These are phyloP conservation scores for Caprella mutica DNA, from an alignment of 2,888 invertebrate species.

Conservation along the genomic window DNA sequence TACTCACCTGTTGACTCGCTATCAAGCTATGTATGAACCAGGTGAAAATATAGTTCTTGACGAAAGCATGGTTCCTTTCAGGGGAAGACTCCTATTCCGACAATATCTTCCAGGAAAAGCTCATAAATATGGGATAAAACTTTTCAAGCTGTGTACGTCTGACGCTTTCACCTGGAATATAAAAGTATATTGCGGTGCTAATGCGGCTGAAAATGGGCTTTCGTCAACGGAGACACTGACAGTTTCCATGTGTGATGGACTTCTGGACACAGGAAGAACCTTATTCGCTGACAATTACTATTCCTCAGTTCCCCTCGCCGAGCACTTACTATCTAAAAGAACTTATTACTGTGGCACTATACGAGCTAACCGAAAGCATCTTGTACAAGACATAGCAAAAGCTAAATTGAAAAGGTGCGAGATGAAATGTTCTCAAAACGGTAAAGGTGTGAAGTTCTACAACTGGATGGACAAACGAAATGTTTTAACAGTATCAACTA, in stretches of 20 bases:
- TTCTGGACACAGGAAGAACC: slow-evolving; percentile 6
- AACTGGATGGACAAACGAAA: slow-evolving; percentile 11
- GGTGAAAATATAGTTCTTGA: slow-evolving; percentile 9
- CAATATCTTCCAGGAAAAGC: slow-evolving; percentile 11
- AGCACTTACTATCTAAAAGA: slow-evolving; percentile 13
- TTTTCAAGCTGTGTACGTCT: slow-evolving; percentile 15
- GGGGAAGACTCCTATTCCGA: slow-evolving; percentile 5
- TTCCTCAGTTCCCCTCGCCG: slow-evolving; percentile 4
- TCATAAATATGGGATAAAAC: slow-evolving; percentile 14
- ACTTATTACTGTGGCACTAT: slow-evolving; percentile 16
- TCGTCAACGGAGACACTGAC: not conserved
- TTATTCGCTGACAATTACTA: slow-evolving; percentile 5
- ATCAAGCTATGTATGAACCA: slow-evolving; percentile 12
- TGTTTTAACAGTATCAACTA: slow-evolving; percentile 9
- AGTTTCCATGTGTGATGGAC: not conserved
- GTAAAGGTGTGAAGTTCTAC: slow-evolving; percentile 1
- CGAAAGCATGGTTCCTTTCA: slow-evolving; percentile 17
- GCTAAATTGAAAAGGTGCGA: slow-evolving; percentile 13
- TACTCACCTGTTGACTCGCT: not conserved
- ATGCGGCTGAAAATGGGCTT: slow-evolving; percentile 1
- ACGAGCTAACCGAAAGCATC: slow-evolving; percentile 1
- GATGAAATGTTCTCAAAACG: slow-evolving; percentile 5
- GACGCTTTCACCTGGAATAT: slow-evolving; percentile 18
- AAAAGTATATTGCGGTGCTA: slow-evolving; percentile 5
- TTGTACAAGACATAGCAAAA: slow-evolving; percentile 13